Percentiles rank a stretch among this genome's conserved stretches.
Conservation (phyloP, 2,797 vertebrate species). For the Amblyraja radiata region DNA sequence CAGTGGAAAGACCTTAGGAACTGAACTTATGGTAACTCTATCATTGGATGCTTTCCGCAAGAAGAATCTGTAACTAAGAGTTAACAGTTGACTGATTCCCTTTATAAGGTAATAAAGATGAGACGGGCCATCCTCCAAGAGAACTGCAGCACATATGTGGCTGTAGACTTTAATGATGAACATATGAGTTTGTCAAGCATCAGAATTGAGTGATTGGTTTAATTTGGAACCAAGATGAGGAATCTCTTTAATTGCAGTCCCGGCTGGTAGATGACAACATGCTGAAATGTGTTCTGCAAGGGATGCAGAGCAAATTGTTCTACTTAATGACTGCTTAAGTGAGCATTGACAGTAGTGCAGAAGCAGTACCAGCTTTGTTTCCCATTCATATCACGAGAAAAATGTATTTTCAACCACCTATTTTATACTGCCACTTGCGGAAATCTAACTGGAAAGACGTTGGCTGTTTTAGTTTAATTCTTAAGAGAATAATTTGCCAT, state of each 20-base stretch:
- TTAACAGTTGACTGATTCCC: slow-evolving; percentile 37
- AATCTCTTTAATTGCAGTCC: slow-evolving; percentile 32
- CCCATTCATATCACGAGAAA: background rate
- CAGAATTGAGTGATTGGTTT: slow-evolving; percentile 34
- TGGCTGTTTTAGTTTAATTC: background rate
- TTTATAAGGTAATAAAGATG: slow-evolving; percentile 34
- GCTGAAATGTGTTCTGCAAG: slow-evolving; percentile 11
- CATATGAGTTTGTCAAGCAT: slow-evolving; percentile 37
- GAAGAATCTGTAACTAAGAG: slow-evolving; percentile 31
- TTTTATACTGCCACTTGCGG: background rate
- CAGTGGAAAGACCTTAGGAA: slow-evolving; percentile 29
- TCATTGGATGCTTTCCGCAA: slow-evolving; percentile 23
- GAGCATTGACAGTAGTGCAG: background rate
- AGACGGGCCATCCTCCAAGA: slow-evolving; percentile 30
- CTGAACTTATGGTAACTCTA: slow-evolving; percentile 37
- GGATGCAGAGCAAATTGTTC: slow-evolving; percentile 5
- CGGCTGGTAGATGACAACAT: slow-evolving; percentile 21
- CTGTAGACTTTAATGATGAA: slow-evolving; percentile 27
- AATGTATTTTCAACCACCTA: background rate
- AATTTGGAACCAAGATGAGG: slow-evolving; percentile 36
- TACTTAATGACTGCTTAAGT: slow-evolving; percentile 7
- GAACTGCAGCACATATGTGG: slow-evolving; percentile 26
- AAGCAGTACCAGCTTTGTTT: background rate
- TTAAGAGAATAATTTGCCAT: background rate
- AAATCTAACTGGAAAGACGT: background rate